phyloP scores from a whole-genome alignment of 2,797 vertebrate genomes.

The Falco concolor region DNA sequence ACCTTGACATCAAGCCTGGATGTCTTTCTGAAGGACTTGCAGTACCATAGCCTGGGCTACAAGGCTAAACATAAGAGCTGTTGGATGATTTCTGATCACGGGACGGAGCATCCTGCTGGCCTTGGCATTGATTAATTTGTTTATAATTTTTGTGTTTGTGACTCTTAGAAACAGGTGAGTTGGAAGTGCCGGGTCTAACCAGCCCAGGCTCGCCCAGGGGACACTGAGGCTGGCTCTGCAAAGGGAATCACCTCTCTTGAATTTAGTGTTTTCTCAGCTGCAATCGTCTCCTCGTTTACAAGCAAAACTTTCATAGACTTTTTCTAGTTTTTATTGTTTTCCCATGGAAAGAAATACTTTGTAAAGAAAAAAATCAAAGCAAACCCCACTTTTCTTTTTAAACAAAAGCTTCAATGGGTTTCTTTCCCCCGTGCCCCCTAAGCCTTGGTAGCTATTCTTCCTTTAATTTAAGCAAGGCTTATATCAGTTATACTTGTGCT shows the following conservation, averaged over 20 bases:
- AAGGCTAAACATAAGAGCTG: not conserved
- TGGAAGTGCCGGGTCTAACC: not conserved
- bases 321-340: constrained; percentile 5
- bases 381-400: not conserved
- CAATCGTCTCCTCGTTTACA: not conserved
- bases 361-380: not conserved
- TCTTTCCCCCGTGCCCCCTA: not conserved
- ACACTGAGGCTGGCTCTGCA: not conserved
- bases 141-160: rapidly evolving
- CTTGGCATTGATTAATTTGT: not conserved
- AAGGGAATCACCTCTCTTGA: not conserved
- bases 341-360: not conserved
- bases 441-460: not conserved
- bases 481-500: constrained; percentile 39
- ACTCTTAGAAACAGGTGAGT: not conserved
- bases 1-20: not conserved
- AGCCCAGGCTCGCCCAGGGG: not conserved
- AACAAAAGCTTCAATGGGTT: not conserved
- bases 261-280: not conserved
- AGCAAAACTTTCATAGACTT: not conserved
- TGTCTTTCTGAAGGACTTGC: not conserved
- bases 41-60: not conserved
- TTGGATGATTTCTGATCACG: not conserved
- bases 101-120: not conserved
- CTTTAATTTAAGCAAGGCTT: constrained; percentile 23